Base-by-base conservation (phyloP, 2,113 vertebrate species). In the Phrynosoma platyrhinos region DNA sequence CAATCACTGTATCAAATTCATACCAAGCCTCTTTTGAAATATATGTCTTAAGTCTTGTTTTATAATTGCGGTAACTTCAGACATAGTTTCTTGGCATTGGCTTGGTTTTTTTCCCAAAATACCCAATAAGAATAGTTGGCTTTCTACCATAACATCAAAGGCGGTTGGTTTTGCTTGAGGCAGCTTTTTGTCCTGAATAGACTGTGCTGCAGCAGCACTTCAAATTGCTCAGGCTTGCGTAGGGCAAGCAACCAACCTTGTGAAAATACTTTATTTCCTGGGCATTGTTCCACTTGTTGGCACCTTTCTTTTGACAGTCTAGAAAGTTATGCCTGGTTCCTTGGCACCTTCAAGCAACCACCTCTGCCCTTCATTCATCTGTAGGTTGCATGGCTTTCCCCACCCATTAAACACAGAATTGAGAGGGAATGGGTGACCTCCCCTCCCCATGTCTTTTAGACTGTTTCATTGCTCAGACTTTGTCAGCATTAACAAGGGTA, bases 91-190 rank as follows among this genome's bases (percentile, higher is more conserved):
- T 83, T 81, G 71, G 84, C 20, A 72, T 23, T 40, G 52, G 2
- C 14, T 71, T 30, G 3, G 58, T 36, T 52, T 7, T 53, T n/a
- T 68, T 66, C 78, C 52, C 53, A 32, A 53, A 77, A 27, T 42
- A 40, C 13, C 13, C 30, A 79, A 87, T 58, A 66, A 66, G 30
- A 82, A 3, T 7, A 42, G 30, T 66, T n/a, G 80, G 36, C 85
- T n/a, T 87, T 83, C 40, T 2, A 68, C 79, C 77, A 32, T 68
- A 16, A 30, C 87, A 89, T 92, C 92, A 92, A 92, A 86, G 64
- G 2, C 7, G 8, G 89, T 84, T 84, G 88, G 88, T 87, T 92
- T 92, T 52, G 92, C 94, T 86, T 75, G 62, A 20, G 86, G 92
- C 91, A 32, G 72, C 30, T 71, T 89, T 91, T 91, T 74, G 91